These are phyloP conservation scores for Catharus ustulatus DNA, from an alignment of 2,797 vertebrate species.

Conservation along the genomic window DNA sequence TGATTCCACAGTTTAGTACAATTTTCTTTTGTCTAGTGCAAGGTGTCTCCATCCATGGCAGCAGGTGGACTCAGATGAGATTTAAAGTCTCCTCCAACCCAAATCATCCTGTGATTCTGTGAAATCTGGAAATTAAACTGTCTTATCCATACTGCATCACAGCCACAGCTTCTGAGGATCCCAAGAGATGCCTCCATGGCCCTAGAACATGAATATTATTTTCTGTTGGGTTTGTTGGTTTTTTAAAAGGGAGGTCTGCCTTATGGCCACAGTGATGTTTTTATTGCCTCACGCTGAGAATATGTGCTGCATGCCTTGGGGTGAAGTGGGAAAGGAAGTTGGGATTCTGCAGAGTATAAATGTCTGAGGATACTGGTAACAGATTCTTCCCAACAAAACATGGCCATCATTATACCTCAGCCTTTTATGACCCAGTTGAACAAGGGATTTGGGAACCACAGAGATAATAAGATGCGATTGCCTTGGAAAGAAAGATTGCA, in stretches of 20 bases:
- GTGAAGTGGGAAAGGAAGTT: not conserved
- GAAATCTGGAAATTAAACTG: not conserved
- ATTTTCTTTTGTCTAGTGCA: not conserved
- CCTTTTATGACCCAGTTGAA: not conserved
- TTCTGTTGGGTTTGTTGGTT: not conserved
- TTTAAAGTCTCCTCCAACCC: not conserved
- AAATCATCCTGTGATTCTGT: not conserved
- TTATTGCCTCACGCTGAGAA: not conserved
- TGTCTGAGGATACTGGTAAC: not conserved
- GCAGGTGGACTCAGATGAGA: not conserved
- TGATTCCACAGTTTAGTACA: not conserved
- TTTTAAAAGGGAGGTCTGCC: not conserved
- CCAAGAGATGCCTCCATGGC: not conserved
- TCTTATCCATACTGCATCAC: not conserved
- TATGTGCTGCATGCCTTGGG: not conserved
- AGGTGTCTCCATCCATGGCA: not conserved
- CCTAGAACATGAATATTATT: conserved; percentile 9
- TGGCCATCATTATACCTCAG: not conserved
- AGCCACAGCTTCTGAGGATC: not conserved
- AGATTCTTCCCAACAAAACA: not conserved
- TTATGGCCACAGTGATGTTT: not conserved
- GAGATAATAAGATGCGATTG: not conserved
- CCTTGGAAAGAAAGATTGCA: not conserved
- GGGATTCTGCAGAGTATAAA: not conserved
- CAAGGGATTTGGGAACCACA: not conserved